Conservation (phyloP, 1,140 invertebrate species). For the Reticulitermes speratus region DNA sequence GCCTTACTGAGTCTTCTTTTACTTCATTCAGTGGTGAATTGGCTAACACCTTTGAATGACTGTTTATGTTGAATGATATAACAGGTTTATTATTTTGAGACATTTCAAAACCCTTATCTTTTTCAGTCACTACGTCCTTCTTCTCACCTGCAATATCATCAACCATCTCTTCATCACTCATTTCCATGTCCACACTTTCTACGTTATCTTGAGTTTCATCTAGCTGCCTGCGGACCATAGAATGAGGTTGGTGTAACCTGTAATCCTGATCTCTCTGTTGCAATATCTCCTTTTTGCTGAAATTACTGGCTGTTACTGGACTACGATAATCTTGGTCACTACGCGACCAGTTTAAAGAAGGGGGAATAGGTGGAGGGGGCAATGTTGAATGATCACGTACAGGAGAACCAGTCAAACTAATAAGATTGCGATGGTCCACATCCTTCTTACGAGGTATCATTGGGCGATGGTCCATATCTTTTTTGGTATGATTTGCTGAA, state of each 20-base stretch:
- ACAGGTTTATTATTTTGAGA: constrained; percentile 19
- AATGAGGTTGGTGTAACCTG: constrained; percentile 21
- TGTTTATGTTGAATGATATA: constrained; percentile 31
- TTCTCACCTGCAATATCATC: constrained; percentile 4
- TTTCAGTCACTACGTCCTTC: neutral
- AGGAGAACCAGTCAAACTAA: constrained; percentile 74
- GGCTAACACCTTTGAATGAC: constrained; percentile 22
- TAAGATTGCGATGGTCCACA: constrained; percentile 81
- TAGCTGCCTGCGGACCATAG: constrained; percentile 1
- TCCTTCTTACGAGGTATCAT: constrained; percentile 51
- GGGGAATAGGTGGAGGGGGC: constrained; percentile 37
- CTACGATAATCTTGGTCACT: constrained; percentile 34
- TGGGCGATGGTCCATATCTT: constrained; percentile 37
- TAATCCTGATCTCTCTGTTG: constrained; percentile 27
- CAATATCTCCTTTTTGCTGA: constrained; percentile 38
- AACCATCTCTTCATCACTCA: constrained; percentile 63
- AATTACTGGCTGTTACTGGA: constrained; percentile 33
- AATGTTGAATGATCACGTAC: constrained; percentile 46
- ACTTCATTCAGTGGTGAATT: constrained; percentile 31
- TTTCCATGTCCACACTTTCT: constrained; percentile 69
- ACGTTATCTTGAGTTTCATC: constrained; percentile 53
- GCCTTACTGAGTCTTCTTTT: constrained; percentile 18
- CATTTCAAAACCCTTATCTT: constrained; percentile 2
- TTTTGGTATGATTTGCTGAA: constrained; percentile 22
- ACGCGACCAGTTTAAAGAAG: constrained; percentile 23